Base-by-base conservation (phyloP, 2,113 vertebrate species). In the Charina bottae region DNA sequence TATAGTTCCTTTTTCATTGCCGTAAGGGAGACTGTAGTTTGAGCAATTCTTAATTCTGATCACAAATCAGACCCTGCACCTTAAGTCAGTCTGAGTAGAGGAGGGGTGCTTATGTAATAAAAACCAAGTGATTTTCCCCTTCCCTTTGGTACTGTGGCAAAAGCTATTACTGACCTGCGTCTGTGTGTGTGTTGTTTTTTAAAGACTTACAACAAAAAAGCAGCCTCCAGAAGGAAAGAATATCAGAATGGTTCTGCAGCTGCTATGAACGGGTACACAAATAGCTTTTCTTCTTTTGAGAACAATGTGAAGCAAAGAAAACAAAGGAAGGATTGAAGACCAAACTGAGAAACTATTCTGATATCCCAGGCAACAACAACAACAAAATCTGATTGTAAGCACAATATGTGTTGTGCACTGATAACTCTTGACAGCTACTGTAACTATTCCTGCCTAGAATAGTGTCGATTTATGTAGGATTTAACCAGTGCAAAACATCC, bases 171-270 rank as follows among this genome's bases (percentile, higher is more conserved):
- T 87, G 64, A 78, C 12, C 11, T 62, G 3, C 42, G n/a, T 86
- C 85, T 93, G 91, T 85, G 58, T 56, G 0, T 96, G 2, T 93
- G 58, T 97, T 97, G 92, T 94, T 37, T 37, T 78, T 78, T 42
- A 42, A 78, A 99, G 99, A 99, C 99, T n/a, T 99, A 99, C 97
- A 99, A 98, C 95, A 99, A 98, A 97, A 97, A 97, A 88, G 97
- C 97, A 0, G 92, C 95, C 59, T 98, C 97, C 24, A 96, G 94
- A 93, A 98, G 98, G 97, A 98, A 98, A 97, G 98, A 98, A 89
- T 97, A 98, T 90, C 97, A 98, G 96, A 99, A 99, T 0, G 98
- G 98, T 60, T 98, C 97, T 2, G 53, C 92, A 17, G 89, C 95
- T 54, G 95, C 98, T 2, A 96, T 93, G 54, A 99, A 99, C 0